These are phyloP conservation scores for Ferdinandea cuprea DNA, from an alignment of 2,888 invertebrate genomes.

Conservation along the genomic window DNA sequence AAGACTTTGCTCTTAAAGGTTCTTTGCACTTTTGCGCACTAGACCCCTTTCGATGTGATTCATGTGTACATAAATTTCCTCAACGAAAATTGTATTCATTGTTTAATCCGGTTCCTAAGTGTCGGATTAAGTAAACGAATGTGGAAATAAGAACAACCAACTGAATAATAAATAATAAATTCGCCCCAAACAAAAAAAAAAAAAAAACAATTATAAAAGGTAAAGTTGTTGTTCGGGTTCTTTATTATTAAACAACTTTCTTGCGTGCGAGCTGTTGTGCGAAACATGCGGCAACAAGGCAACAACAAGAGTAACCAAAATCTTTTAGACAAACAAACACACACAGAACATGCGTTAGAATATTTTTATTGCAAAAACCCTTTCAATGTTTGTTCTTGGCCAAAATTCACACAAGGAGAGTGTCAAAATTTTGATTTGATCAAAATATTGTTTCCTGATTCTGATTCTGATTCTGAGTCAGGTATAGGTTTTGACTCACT, in stretches of 20 bases:
- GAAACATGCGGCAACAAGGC: slow-evolving; percentile 25
- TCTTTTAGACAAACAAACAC: slow-evolving; percentile 61
- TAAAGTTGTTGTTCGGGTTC: slow-evolving; percentile 56
- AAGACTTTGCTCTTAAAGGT: not conserved
- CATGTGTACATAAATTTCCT: slow-evolving; percentile 21
- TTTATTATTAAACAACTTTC: slow-evolving; percentile 6
- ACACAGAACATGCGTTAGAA: not conserved
- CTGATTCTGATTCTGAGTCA: slow-evolving; percentile 28
- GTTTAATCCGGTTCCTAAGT: slow-evolving; percentile 75
- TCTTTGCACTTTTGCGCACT: not conserved
- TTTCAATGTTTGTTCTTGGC: not conserved
- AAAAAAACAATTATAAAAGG: too few relatives aligned
- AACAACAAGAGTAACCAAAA: slow-evolving; percentile 43
- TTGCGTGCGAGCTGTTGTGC: slow-evolving; percentile 16
- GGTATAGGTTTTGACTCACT: slow-evolving; percentile 53
- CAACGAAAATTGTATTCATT: slow-evolving; percentile 36
- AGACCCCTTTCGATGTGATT: not conserved
- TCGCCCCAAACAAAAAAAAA: slow-evolving; percentile 40
- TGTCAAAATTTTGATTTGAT: slow-evolving; percentile 73
- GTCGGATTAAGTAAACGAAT: slow-evolving; percentile 76
- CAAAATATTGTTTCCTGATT: slow-evolving; percentile 65
- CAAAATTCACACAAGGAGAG: slow-evolving; percentile 16
- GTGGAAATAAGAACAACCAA: slow-evolving; percentile 58
- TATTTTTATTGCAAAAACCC: slow-evolving; percentile 46
- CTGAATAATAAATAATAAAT: slow-evolving; percentile 48